Evolutionary conservation across 2,888 invertebrate genomes (phyloP), one percentile per base, ranked within the genome.

Genomic region (Malacosoma neustria): DNA sequence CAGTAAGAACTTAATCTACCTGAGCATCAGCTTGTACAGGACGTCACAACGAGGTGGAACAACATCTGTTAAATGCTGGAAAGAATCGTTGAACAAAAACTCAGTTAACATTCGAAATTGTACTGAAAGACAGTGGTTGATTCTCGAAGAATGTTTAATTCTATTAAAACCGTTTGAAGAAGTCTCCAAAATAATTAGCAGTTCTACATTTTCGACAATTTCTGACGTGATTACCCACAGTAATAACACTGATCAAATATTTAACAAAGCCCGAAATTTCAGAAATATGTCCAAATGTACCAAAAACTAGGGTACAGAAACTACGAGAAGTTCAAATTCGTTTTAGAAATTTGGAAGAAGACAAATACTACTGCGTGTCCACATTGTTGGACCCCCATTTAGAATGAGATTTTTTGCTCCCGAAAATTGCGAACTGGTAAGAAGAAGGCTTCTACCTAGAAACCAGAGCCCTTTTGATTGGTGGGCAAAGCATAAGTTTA

Each of bases 151-250:
- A 22, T 33, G 39, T 34, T 29, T 36, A 13, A 34, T 22, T 13
- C n/a, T 39, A 36, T 13, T 39, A 13, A 34, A 40, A 31, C 38
- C 34, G n/a, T 38, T 38, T 29, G 32, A 38, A 32, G 38, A 36
- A 36, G 35, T 42, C 11, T 40, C 39, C 4, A 40, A 42, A 38
- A n/a, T n/a, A n/a, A 35, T 32, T 14, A 38, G 15, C 32, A 37
- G 42, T 14, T 42, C 42, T 3, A 36, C 38, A 32, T 39, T 14
- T n/a, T 13, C 38, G 12, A 29, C 15, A 22, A 42, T 42, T 33
- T 42, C 39, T 29, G 37, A 42, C 35, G 39, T 42, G 14, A 37
- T 41, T 14, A 34, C 41, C 11, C 34, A 41, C 36, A 39, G 13
- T 11, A 33, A 33, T 7, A n/a, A 22, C 22, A 9, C 38, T 38